These are phyloP conservation scores for Chaetodon auriga DNA, from an alignment of 2,113 vertebrate genomes.

Conservation along the genomic window DNA sequence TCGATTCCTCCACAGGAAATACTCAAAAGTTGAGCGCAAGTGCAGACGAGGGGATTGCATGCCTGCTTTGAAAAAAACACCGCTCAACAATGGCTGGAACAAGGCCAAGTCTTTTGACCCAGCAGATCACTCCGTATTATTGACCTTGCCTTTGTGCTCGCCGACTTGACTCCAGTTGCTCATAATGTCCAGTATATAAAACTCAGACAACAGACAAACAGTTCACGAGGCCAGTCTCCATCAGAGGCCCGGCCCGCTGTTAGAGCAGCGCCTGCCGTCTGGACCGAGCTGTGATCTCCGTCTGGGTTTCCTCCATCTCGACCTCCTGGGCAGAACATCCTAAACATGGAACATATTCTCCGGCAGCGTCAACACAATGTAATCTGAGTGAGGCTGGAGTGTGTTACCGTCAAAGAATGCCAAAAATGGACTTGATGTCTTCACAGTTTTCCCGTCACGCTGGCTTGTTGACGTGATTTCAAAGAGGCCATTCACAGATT, in stretches of 20 bases:
- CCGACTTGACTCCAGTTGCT: constrained; percentile 40
- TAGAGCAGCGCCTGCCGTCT: constrained; percentile 62
- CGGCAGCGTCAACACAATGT: constrained; percentile 51
- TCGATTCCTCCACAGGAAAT: constrained; percentile 78
- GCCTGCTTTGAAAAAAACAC: constrained; percentile 53
- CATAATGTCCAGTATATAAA: constrained; percentile 69
- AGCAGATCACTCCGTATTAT: constrained; percentile 65
- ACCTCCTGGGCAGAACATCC: constrained; percentile 20
- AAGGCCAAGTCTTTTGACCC: constrained; percentile 61
- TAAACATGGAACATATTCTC: constrained; percentile 36
- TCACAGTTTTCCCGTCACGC: background rate
- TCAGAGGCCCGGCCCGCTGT: constrained; percentile 9
- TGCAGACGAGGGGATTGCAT: constrained; percentile 61
- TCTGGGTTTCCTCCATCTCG: constrained; percentile 40
- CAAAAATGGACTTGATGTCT: constrained; percentile 4
- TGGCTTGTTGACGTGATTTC: constrained; percentile 2
- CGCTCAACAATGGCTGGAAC: constrained; percentile 70
- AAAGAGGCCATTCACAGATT: background rate
- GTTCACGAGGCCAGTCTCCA: constrained; percentile 36
- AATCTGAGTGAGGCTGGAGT: background rate
- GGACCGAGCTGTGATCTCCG: constrained; percentile 50
- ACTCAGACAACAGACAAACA: constrained; percentile 66
- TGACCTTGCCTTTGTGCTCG: constrained; percentile 61
- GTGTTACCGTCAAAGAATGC: constrained; percentile 13
- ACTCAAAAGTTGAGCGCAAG: constrained; percentile 67